phyloP scores from a whole-genome alignment of 2,888 invertebrate species.

The Apotomis turbidana region DNA sequence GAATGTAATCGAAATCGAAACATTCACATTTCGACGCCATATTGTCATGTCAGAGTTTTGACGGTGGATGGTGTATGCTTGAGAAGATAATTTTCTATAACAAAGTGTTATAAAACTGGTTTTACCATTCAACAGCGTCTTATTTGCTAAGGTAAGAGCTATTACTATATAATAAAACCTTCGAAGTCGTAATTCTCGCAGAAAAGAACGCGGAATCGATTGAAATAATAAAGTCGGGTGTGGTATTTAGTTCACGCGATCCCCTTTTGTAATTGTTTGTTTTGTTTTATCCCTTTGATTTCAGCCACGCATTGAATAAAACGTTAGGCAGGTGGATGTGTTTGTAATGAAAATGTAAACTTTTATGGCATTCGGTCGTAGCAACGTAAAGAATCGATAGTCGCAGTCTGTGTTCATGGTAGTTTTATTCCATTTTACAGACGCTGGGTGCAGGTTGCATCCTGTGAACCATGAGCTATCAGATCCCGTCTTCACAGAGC shows the following conservation, averaged over 20 bases:
- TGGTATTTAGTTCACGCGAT: conserved; percentile 75
- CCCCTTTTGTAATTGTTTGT: conserved; percentile 68
- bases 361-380: conserved; percentile 41
- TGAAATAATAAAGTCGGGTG: conserved; percentile 65
- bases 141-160: conserved; percentile 60
- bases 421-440: conserved; percentile 73
- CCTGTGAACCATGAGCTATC: conserved; percentile 92
- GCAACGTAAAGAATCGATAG: conserved; percentile 58
- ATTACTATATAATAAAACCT: neutral
- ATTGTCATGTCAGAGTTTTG: conserved; percentile 76
- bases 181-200: neutral
- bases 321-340: conserved; percentile 50
- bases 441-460: conserved; percentile 86
- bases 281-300: conserved; percentile 66
- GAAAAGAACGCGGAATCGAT: conserved; percentile 29
- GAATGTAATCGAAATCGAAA: conserved; percentile 59
- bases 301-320: conserved; percentile 54
- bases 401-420: conserved; percentile 56
- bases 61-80: conserved; percentile 65
- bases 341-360: conserved; percentile 45
- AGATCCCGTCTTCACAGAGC: conserved; percentile 91
- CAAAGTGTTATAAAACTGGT: conserved; percentile 48
- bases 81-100: conserved; percentile 54
- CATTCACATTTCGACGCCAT: conserved; percentile 68
- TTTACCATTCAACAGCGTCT: conserved; percentile 55